phyloP scores from a whole-genome alignment of 2,797 vertebrate species.

The Enteromius unitaeniatus region DNA sequence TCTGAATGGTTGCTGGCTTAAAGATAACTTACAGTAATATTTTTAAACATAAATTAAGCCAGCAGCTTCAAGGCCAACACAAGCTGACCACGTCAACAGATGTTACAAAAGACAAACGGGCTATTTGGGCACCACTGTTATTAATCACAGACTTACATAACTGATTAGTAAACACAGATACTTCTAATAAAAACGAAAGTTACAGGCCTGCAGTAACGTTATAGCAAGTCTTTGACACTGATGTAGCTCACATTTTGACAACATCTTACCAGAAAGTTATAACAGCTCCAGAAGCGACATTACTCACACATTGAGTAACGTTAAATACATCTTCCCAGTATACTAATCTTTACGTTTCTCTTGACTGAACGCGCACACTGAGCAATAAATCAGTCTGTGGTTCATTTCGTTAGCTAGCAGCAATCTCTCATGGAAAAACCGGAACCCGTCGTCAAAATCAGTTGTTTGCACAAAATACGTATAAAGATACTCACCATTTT shows the following conservation, averaged over 20 bases:
- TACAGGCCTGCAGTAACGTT: slow-evolving; percentile 6
- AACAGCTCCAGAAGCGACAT: not conserved
- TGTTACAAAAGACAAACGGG: not conserved
- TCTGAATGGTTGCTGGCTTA: not conserved
- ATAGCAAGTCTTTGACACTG: not conserved
- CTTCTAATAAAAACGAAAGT: not conserved
- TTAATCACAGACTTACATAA: not conserved
- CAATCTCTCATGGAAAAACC: slow-evolving; percentile 46
- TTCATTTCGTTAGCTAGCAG: slow-evolving; percentile 9
- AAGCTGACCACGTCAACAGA: slow-evolving; percentile 19
- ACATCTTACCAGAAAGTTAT: not conserved
- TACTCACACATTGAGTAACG: not conserved
- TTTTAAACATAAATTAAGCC: no score
- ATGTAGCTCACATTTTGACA: slow-evolving; percentile 19
- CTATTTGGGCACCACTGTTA: not conserved
- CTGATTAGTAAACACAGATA: not conserved
- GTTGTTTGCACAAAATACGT: not conserved
- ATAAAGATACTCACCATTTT: slow-evolving; percentile 64
- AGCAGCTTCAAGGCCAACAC: not conserved
- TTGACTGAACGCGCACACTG: not conserved
- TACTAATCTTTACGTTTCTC: not conserved
- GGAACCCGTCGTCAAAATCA: slow-evolving; percentile 38
- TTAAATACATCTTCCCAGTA: not conserved
- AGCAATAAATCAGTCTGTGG: not conserved
- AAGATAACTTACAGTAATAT: not conserved